phyloP scores from a whole-genome alignment of 2,888 invertebrate species.

The Drosophila monieri region DNA sequence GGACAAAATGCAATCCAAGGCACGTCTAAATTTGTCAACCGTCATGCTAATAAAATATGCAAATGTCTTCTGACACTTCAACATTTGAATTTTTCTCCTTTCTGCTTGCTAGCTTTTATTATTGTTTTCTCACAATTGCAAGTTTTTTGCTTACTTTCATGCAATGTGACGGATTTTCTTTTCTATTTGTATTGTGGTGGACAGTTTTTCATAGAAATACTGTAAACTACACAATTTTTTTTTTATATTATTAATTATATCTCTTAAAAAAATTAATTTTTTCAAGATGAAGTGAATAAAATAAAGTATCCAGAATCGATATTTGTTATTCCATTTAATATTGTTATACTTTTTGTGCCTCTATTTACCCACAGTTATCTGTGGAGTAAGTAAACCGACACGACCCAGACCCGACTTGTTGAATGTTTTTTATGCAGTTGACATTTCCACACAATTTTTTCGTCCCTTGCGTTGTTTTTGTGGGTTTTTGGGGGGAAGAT shows the following conservation, averaged over 20 bases:
- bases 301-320: too few relatives aligned
- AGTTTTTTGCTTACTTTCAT: slow-evolving; percentile 13
- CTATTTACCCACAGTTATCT: background rate
- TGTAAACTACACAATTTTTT: too few relatives aligned
- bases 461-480: slow-evolving; percentile 22
- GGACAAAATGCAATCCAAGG: slow-evolving; percentile 36
- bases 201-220: too few relatives aligned
- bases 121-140: background rate
- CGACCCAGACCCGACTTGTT: slow-evolving; percentile 58
- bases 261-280: background rate
- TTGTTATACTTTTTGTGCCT: background rate
- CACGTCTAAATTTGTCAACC: slow-evolving; percentile 67
- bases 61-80: slow-evolving; percentile 67
- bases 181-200: background rate
- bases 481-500: slow-evolving; percentile 44
- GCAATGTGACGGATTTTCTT: slow-evolving; percentile 4
- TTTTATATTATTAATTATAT: background rate
- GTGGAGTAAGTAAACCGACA: slow-evolving; percentile 17
- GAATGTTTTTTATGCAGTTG: slow-evolving; percentile 60
- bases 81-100: slow-evolving; percentile 15
- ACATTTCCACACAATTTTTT: slow-evolving; percentile 23
- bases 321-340: too few relatives aligned
- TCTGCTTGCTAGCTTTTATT: background rate
- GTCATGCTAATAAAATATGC: slow-evolving; percentile 67
- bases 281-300: background rate